Percentiles rank a stretch among this genome's conserved stretches.
Evolutionary conservation across 2,888 invertebrate genomes (phyloP).

Genomic region (Temnothorax rugatulus): DNA sequence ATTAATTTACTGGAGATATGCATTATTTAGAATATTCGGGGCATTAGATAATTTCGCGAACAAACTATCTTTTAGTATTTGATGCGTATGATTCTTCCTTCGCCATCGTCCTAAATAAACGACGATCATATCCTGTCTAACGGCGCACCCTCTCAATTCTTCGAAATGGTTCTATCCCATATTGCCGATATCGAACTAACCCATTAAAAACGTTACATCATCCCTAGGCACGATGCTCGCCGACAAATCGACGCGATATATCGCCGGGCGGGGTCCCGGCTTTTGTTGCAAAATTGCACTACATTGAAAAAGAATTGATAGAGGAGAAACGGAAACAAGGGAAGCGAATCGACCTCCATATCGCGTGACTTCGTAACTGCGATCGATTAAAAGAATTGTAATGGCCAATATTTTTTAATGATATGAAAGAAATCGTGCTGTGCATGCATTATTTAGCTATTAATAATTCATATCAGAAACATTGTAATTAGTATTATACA

Average conservation of each 20-base stretch:
- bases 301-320: conserved; percentile 35
- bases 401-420: background rate
- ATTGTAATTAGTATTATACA: conserved; percentile 58
- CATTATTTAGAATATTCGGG: background rate
- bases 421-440: background rate
- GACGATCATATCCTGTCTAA: conserved; percentile 62
- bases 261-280: background rate
- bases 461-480: background rate
- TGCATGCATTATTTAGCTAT: background rate
- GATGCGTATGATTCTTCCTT: conserved; percentile 60
- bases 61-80: conserved; percentile 27
- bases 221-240: conserved; percentile 54
- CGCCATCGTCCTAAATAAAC: conserved; percentile 66
- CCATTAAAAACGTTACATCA: conserved; percentile 69
- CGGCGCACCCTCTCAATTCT: conserved; percentile 68
- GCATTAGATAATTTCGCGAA: background rate
- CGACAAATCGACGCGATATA: conserved; percentile 30
- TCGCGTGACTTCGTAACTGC: background rate
- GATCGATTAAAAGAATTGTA: conserved; percentile 12
- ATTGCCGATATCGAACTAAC: conserved; percentile 38
- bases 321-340: conserved; percentile 5
- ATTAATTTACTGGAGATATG: background rate
- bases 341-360: conserved; percentile 1
- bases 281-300: conserved; percentile 39
- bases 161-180: conserved; percentile 64